Evolutionary conservation across 2,888 invertebrate genomes (phyloP), one percentile per base, ranked within the genome.

Genomic region (Aelia acuminata): DNA sequence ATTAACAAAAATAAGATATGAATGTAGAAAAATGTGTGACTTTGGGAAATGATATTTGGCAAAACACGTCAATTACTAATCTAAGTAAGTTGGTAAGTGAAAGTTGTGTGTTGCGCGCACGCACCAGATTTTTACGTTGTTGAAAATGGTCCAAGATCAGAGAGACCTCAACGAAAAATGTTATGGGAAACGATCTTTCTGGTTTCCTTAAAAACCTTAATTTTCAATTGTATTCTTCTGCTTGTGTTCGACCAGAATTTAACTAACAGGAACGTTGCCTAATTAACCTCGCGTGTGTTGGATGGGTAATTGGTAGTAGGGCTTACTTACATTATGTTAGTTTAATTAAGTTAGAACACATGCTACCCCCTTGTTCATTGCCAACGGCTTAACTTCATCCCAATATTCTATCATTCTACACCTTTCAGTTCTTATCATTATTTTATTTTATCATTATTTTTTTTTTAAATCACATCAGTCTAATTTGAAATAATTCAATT

Each of bases 271-370:
- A 35, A 26, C 18, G 63, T 0, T 70, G 31, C 18, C 8, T 70
- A 70, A 70, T 70, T 70, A 70, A 18, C 4, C 18, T 35, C 8
- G 63, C 63, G 63, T 70, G 63, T 70, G 18, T 5, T 70, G 35
- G 31, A 35, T 20, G 31, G 63, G 8, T 35, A 70, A 70, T 26
- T 57, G 31, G 63, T 18, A 70, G 63, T 18, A 70, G 31, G 8
- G 18, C 20, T 70, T 35, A 70, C 63, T 70, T 70, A 70, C 31
- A 35, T 0, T 70, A 15, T 31, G 15, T 18, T 31, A 63, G 31
- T 63, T 70, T 70, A 70, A 70, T 70, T 70, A 70, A 70, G 7
- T 70, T 70, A 70, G 35, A 70, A 70, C 63, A 70, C 63, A 70
- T 70, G 63, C 63, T 35, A 70, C 18, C 31, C 63, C 15, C 3